A percentile compares a stretch with the other conserved stretches of the same genome.
Evolutionary conservation across 2,888 invertebrate genomes (phyloP).

Genomic region (Epistrophella euchroma): DNA sequence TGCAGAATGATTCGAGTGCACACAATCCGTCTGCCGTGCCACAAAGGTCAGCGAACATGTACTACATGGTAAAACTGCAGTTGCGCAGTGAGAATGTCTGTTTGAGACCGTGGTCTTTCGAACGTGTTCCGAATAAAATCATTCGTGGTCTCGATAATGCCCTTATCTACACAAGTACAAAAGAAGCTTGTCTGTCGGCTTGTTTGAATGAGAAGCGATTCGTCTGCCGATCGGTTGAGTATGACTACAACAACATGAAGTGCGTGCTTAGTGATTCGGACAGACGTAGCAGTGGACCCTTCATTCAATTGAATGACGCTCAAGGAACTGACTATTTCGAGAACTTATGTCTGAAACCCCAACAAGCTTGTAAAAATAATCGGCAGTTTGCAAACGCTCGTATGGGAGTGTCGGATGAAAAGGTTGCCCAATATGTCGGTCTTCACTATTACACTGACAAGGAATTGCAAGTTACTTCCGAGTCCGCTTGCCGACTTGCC

Average conservation of each 20-base stretch:
- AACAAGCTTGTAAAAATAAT: slow-evolving; percentile 94
- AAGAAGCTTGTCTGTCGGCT: slow-evolving; percentile 96
- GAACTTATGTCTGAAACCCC: slow-evolving; percentile 94
- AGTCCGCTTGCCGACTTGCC: slow-evolving; percentile 94
- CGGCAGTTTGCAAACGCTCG: slow-evolving; percentile 92
- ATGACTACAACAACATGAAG: slow-evolving; percentile 96
- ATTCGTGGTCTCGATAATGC: slow-evolving; percentile 95
- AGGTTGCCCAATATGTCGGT: slow-evolving; percentile 95
- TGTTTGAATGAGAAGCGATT: slow-evolving; percentile 97
- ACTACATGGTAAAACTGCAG: slow-evolving; percentile 96
- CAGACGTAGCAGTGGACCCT: slow-evolving; percentile 93
- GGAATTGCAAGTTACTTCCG: slow-evolving; percentile 94
- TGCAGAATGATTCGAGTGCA: slow-evolving; percentile 96
- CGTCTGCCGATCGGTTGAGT: slow-evolving; percentile 95
- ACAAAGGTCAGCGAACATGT: slow-evolving; percentile 94
- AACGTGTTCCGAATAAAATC: slow-evolving; percentile 96
- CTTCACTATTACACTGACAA: slow-evolving; percentile 97
- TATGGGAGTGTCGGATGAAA: slow-evolving; percentile 95
- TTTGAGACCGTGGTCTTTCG: slow-evolving; percentile 96
- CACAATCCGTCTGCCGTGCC: slow-evolving; percentile 94
- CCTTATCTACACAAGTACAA: slow-evolving; percentile 95
- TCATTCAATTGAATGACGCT: slow-evolving; percentile 95
- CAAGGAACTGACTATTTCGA: slow-evolving; percentile 92
- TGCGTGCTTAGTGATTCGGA: slow-evolving; percentile 96
- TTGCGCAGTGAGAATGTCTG: slow-evolving; percentile 96